A percentile compares a stretch with the other conserved stretches of the same genome.
Conservation (phyloP, 2,113 vertebrate genomes). For the Dicentrarchus labrax region DNA sequence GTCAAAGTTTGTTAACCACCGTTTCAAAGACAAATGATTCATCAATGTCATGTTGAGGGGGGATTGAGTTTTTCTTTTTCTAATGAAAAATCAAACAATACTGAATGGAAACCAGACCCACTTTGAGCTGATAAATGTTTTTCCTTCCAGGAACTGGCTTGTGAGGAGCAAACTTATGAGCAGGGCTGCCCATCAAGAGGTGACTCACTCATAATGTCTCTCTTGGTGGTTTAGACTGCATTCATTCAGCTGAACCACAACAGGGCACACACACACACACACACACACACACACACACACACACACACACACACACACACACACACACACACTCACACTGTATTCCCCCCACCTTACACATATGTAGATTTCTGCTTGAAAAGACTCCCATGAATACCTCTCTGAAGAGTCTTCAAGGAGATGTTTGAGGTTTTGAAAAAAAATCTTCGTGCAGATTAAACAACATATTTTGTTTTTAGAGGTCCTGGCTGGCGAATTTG, state of each 20-base stretch:
- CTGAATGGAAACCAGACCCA: conserved; percentile 49
- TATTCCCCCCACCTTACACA: not conserved
- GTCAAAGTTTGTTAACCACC: conserved; percentile 64
- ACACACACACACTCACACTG: not conserved
- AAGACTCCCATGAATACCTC: not conserved
- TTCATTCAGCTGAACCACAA: conserved; percentile 28
- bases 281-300: not conserved
- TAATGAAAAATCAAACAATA: conserved; percentile 61
- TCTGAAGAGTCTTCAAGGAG: not conserved
- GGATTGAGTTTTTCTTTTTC: conserved; percentile 25
- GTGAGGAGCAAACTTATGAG: conserved; percentile 16
- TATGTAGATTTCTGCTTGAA: conserved; percentile 16
- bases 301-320: conserved; percentile 19
- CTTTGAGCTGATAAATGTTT: conserved; percentile 29
- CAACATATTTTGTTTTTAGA: not conserved
- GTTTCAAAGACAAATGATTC: conserved; percentile 72
- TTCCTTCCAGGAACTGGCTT: conserved; percentile 44
- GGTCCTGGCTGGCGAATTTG: not conserved
- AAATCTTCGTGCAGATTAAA: not conserved
- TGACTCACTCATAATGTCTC: conserved; percentile 50
- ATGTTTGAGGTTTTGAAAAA: not conserved
- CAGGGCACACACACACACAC: not conserved
- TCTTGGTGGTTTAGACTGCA: conserved; percentile 24
- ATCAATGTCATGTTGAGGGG: conserved; percentile 51
- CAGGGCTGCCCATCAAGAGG: conserved; percentile 10